Conservation (phyloP, 2,113 vertebrate genomes). For the Varanus salvator region DNA sequence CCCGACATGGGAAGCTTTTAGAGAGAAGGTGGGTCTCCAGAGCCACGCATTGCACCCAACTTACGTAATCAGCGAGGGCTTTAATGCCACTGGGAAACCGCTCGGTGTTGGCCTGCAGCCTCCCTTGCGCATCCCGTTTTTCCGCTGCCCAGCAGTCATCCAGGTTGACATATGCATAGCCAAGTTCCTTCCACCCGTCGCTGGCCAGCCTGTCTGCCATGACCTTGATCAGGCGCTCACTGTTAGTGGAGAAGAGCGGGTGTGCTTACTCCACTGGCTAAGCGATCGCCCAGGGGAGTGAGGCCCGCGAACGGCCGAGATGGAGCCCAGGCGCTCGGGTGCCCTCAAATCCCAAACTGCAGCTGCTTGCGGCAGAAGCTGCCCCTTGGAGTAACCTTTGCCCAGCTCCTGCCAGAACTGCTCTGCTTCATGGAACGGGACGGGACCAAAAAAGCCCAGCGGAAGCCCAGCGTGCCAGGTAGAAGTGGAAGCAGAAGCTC, state of each 20-base stretch:
- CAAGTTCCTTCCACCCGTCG: conserved; percentile 58
- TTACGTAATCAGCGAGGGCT: conserved; percentile 61
- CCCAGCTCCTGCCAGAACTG: not conserved
- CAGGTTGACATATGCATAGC: conserved; percentile 61
- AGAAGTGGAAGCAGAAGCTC: not conserved
- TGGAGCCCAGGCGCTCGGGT: too few species aligned
- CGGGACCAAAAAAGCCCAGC: not conserved
- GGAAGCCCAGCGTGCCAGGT: not conserved
- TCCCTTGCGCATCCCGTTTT: conserved; percentile 46
- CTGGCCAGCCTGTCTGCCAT: conserved; percentile 57
- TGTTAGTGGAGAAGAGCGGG: not conserved
- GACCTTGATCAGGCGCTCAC: conserved; percentile 51
- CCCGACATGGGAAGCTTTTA: too few species aligned
- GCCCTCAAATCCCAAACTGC: too few species aligned
- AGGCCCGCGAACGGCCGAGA: too few species aligned
- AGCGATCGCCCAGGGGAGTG: too few species aligned
- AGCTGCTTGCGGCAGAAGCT: too few species aligned
- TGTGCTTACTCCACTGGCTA: too few species aligned
- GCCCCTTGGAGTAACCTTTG: not conserved
- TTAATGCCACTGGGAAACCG: conserved; percentile 67
- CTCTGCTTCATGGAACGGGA: not conserved
- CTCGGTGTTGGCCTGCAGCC: conserved; percentile 48
- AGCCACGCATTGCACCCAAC: not conserved
- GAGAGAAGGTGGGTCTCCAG: too few species aligned
- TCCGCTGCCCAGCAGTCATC: conserved; percentile 62